Percentiles rank a stretch among this genome's conserved stretches.
Evolutionary conservation across 64 coral and sea anemone species (phyloP).

Genomic region (Montipora capricornis): DNA sequence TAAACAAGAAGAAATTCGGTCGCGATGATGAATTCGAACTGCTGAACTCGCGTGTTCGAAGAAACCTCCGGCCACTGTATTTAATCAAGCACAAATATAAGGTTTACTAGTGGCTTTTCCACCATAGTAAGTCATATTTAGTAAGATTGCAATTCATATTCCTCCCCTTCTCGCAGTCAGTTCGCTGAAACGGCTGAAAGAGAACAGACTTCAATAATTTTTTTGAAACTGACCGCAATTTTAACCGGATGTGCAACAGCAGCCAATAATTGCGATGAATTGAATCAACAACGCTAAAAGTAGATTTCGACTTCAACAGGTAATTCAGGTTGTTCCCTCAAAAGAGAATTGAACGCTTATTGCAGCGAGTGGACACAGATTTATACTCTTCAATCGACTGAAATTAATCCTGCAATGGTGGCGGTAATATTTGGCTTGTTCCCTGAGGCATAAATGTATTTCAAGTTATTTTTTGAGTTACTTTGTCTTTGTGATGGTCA

Average conservation of each 20-base stretch:
- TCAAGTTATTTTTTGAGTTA: neutral
- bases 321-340: neutral
- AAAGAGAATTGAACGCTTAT: neutral
- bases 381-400: neutral
- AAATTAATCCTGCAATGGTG: neutral
- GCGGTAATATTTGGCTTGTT: neutral
- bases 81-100: neutral
- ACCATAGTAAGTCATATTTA: neutral
- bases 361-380: neutral
- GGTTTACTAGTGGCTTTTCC: neutral
- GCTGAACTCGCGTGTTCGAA: neutral
- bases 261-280: neutral
- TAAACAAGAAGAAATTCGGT: neutral
- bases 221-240: conserved; percentile 16
- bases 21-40: neutral
- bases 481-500: neutral
- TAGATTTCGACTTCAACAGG: conserved; percentile 2
- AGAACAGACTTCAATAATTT: neutral
- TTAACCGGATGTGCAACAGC: neutral
- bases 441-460: neutral
- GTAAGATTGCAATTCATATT: neutral
- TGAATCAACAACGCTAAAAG: conserved; percentile 9
- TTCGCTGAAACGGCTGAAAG: neutral
- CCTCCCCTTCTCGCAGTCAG: neutral
- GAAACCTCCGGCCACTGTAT: neutral